phyloP scores from a whole-genome alignment of 64 coral and sea anemone species.

The Montipora efflorescens region DNA sequence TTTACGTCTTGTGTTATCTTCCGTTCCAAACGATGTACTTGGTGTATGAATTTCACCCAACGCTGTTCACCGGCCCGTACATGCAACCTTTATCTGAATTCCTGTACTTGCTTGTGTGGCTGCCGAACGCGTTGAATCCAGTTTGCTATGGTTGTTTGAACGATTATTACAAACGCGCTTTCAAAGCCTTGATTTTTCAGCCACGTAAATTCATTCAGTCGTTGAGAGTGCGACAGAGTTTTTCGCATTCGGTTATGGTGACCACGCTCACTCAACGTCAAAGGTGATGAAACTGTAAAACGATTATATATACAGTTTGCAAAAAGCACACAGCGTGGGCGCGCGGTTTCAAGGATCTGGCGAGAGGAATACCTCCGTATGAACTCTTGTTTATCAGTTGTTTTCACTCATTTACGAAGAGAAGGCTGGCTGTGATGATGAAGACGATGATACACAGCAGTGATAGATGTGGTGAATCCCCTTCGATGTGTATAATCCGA shows the following conservation, averaged over 20 bases:
- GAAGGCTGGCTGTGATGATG: too few species aligned
- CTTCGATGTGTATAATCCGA: too few species aligned
- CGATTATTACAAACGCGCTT: slow-evolving; percentile 75
- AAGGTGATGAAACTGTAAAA: neutral
- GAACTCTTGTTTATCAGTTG: too few species aligned
- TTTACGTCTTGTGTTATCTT: slow-evolving; percentile 87
- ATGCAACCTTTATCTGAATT: slow-evolving; percentile 58
- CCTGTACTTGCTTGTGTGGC: slow-evolving; percentile 80
- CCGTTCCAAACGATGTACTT: slow-evolving; percentile 83
- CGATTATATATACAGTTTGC: neutral
- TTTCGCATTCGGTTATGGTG: neutral
- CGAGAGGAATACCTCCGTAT: too few species aligned
- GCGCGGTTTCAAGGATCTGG: too few species aligned
- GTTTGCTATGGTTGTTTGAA: slow-evolving; percentile 86
- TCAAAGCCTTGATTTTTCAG: slow-evolving; percentile 39
- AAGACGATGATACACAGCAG: too few species aligned
- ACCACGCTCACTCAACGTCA: neutral
- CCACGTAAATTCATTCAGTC: slow-evolving; percentile 9
- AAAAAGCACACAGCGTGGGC: too few species aligned
- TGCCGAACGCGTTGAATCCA: slow-evolving; percentile 84
- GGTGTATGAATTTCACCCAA: slow-evolving; percentile 50
- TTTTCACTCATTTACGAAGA: too few species aligned
- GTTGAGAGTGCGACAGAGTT: slow-evolving; percentile 7
- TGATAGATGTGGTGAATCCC: too few species aligned
- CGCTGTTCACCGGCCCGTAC: neutral